phyloP scores from a whole-genome alignment of 2,113 vertebrate species.

The Sialia sialis region DNA sequence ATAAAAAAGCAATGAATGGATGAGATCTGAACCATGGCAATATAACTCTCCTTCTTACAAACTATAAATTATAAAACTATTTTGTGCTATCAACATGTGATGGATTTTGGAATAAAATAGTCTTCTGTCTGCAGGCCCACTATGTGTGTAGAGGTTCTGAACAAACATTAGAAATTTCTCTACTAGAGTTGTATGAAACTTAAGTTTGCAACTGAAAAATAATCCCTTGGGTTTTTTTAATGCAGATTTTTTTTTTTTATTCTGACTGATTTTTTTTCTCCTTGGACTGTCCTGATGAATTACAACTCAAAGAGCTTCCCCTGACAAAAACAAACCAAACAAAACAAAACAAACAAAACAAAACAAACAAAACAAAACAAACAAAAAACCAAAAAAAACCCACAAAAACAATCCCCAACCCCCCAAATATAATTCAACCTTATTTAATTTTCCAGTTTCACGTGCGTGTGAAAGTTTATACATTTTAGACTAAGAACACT shows the following conservation, averaged over 20 bases:
- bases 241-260: no score
- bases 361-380: background rate
- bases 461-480: background rate
- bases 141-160: background rate
- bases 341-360: background rate
- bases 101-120: background rate
- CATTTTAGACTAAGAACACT: background rate
- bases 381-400: no score
- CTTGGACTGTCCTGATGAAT: background rate
- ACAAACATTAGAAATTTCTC: background rate
- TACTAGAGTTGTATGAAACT: constrained; percentile 15
- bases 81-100: background rate
- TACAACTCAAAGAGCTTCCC: background rate
- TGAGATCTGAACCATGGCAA: background rate
- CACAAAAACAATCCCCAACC: accelerated
- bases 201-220: background rate
- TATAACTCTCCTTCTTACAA: background rate
- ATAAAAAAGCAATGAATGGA: background rate
- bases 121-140: background rate
- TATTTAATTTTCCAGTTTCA: background rate
- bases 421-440: background rate
- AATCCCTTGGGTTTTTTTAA: background rate
- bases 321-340: background rate
- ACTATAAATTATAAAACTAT: background rate
- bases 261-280: background rate